Evolutionary conservation across 2,888 invertebrate genomes (phyloP).

Genomic region (Xanthia togata): DNA sequence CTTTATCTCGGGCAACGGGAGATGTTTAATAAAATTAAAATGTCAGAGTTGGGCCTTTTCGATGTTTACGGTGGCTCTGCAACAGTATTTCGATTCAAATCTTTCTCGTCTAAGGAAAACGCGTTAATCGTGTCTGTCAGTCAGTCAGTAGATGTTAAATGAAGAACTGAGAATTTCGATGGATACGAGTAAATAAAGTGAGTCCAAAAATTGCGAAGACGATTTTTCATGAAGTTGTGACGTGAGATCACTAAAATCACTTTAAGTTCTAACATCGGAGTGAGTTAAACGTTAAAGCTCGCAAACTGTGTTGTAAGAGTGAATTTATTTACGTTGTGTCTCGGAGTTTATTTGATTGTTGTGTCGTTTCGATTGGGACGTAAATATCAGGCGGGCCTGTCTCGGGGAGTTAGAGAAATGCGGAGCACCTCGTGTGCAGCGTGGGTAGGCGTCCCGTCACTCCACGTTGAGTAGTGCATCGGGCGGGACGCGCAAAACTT

Average conservation of each 20-base stretch:
- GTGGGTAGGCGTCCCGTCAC: constrained; percentile 59
- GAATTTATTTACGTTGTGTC: constrained; percentile 63
- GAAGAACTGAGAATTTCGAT: constrained; percentile 64
- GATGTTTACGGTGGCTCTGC: constrained; percentile 83
- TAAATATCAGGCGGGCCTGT: constrained; percentile 61
- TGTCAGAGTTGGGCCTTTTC: constrained; percentile 82
- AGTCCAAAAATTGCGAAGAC: constrained; percentile 68
- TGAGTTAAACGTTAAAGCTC: constrained; percentile 50
- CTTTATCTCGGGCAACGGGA: constrained; percentile 86
- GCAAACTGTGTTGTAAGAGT: constrained; percentile 51
- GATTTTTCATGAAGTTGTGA: constrained; percentile 67
- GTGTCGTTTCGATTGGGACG: constrained; percentile 63
- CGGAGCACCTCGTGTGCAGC: constrained; percentile 54
- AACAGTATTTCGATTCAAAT: constrained; percentile 85
- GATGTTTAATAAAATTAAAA: constrained; percentile 90
- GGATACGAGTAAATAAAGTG: constrained; percentile 66
- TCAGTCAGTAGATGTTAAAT: constrained; percentile 70
- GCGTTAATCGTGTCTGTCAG: constrained; percentile 72
- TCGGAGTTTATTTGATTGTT: constrained; percentile 63
- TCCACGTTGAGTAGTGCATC: constrained; percentile 57
- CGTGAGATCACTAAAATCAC: constrained; percentile 71
- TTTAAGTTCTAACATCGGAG: constrained; percentile 64
- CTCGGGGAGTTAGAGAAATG: constrained; percentile 60
- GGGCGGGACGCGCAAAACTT: constrained; percentile 56
- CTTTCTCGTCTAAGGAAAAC: constrained; percentile 76